phyloP scores from a whole-genome alignment of 2,113 vertebrate species.

The Danionella cerebrum region DNA sequence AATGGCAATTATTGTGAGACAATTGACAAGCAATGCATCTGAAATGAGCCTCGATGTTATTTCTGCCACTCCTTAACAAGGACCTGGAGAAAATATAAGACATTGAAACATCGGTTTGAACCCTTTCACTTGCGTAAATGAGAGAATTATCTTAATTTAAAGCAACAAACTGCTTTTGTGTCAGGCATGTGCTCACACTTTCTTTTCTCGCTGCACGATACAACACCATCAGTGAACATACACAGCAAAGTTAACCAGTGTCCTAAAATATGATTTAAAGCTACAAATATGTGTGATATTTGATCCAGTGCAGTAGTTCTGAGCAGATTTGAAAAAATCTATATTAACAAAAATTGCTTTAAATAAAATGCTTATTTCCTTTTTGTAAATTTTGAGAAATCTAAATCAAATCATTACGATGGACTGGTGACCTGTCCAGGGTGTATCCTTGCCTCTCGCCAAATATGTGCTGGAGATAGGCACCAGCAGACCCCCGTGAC shows the following conservation, averaged over 20 bases:
- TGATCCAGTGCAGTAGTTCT: too few species aligned
- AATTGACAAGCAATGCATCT: constrained; percentile 39
- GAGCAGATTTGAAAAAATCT: too few species aligned
- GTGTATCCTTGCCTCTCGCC: too few species aligned
- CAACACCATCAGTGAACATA: background rate
- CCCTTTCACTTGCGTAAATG: background rate
- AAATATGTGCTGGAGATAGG: too few species aligned
- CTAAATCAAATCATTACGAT: too few species aligned
- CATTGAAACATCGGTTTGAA: constrained; percentile 19
- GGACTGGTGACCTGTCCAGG: too few species aligned
- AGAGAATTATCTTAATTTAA: constrained; percentile 22
- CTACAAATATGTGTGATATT: too few species aligned
- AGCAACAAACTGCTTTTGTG: background rate
- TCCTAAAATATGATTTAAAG: too few species aligned
- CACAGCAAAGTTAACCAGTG: background rate
- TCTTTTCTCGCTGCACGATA: background rate
- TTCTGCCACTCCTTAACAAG: constrained; percentile 24
- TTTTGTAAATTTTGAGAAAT: too few species aligned
- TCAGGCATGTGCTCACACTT: background rate
- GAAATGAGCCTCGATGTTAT: constrained; percentile 28
- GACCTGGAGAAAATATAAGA: constrained; percentile 25
- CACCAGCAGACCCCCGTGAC: too few species aligned
- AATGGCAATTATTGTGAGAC: constrained; percentile 52
- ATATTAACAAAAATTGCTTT: too few species aligned
- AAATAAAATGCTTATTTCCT: too few species aligned